Conservation (phyloP, 2,797 vertebrate genomes). For the Cossypha niveicapilla region DNA sequence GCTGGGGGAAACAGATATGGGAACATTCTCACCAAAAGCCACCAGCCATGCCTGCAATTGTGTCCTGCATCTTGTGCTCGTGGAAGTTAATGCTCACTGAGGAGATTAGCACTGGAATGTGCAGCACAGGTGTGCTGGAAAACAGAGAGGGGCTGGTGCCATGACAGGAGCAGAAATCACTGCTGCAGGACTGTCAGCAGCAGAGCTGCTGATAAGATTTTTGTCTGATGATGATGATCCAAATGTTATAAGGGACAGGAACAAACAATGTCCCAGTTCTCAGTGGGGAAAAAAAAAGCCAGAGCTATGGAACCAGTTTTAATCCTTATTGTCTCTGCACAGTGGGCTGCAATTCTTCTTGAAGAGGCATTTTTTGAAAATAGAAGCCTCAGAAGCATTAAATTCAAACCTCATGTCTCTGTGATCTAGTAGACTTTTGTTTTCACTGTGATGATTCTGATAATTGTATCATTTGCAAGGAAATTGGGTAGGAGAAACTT, state of each 20-base stretch:
- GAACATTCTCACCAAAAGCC: background rate
- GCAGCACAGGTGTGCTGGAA: rapidly evolving
- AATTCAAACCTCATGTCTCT: background rate
- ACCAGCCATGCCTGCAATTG: background rate
- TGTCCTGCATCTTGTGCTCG: background rate
- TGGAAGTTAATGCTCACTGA: background rate
- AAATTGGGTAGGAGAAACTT: background rate
- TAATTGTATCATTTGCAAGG: background rate
- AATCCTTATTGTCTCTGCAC: background rate
- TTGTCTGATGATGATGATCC: background rate
- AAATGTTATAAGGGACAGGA: background rate
- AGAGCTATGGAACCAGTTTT: background rate
- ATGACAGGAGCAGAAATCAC: background rate
- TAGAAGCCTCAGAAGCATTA: background rate
- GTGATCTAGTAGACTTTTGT: background rate
- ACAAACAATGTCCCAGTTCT: background rate
- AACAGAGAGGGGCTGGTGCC: background rate
- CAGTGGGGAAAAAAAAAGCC: background rate
- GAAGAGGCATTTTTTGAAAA: background rate
- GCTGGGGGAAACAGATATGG: background rate
- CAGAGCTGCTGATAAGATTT: background rate
- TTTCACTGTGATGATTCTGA: background rate
- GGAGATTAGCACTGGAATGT: rapidly evolving
- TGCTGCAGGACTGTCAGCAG: background rate
- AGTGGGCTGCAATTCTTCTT: background rate